Conservation (phyloP, 2,113 vertebrate genomes). For the Zonotrichia leucophrys region DNA sequence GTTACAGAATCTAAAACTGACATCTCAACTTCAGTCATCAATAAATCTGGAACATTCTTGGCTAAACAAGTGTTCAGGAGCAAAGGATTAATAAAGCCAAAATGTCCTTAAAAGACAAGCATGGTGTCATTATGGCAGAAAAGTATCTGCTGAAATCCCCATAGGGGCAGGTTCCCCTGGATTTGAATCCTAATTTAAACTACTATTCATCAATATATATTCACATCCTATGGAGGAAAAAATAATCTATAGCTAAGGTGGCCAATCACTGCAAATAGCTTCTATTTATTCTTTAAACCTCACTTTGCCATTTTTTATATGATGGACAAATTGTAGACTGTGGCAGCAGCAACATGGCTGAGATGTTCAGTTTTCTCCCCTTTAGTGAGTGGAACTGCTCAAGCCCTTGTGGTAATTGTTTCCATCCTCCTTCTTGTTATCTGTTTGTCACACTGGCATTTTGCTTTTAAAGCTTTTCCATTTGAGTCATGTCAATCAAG, state of each 20-base stretch:
- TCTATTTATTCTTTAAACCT: constrained; percentile 50
- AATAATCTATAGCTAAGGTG: constrained; percentile 17
- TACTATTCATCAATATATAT: constrained; percentile 29
- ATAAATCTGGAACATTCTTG: background rate
- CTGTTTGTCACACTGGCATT: constrained; percentile 13
- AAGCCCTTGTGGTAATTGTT: constrained; percentile 1
- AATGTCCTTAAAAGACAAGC: background rate
- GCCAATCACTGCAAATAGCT: background rate
- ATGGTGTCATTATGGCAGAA: background rate
- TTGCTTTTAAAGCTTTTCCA: constrained; percentile 26
- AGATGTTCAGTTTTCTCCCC: constrained; percentile 46
- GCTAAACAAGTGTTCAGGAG: background rate
- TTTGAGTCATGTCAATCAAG: constrained; percentile 18
- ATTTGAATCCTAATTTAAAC: constrained; percentile 32
- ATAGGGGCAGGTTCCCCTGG: background rate
- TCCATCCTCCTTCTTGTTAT: background rate
- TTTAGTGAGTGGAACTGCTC: constrained; percentile 17
- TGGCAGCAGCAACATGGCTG: constrained; percentile 27
- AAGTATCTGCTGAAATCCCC: background rate
- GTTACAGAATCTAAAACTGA: background rate
- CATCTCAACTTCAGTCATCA: background rate
- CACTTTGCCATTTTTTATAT: constrained; percentile 52
- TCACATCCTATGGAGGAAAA: background rate
- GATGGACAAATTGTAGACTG: constrained; percentile 42
- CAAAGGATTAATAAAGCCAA: background rate